Evolutionary conservation across 1,140 invertebrate genomes (phyloP), one percentile per base, ranked within the genome.

Genomic region (Drosophila funebris): DNA sequence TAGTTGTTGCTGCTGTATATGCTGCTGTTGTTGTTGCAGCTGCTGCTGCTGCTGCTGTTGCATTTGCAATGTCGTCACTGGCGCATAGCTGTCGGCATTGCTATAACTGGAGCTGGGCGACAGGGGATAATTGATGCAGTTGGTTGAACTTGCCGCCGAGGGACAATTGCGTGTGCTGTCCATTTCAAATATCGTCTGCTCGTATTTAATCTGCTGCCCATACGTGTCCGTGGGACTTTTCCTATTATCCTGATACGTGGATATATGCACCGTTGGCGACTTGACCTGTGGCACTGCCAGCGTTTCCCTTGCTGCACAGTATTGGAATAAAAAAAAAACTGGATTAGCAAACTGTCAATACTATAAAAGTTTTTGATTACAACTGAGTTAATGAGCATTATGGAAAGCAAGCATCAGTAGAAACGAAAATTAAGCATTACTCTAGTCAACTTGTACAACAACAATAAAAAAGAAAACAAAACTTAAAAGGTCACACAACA

Each of bases 31-130:
- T 4, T 27, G 13, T 14, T 27, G 46, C n/a, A 29, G 24, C 13
- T 27, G 24, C 24, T 48, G 44, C 3, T 24, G 24, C 4, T n/a
- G 44, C 4, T 29, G 46, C 46, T 48, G 46, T 3, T 48, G 22
- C 46, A 14, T 24, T 24, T 61, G 29, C 1, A 68, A 8, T 20
- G 20, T 3, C 16, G 33, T 44, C 20, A 69, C 37, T 1, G 78
- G 62, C 1, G 62, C 72, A 46, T 66, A 54, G 37, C 83, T n/a
- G n/a, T n/a, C 39, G 22, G 87, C 78, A 0, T 70, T 75, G 75
- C 78, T 88, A 44, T 64, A 67, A 31, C 53, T 78, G 14, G 82
- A 81, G 0, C 58, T 52, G 0, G 81, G 82, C 44, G 81, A 85
- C 5, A 29, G 33, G 0, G 82, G 66, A 29, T 61, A 81, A 9